These are phyloP conservation scores for Halcyon malimbica DNA, from an alignment of 2,113 vertebrate species.

Conservation along the genomic window DNA sequence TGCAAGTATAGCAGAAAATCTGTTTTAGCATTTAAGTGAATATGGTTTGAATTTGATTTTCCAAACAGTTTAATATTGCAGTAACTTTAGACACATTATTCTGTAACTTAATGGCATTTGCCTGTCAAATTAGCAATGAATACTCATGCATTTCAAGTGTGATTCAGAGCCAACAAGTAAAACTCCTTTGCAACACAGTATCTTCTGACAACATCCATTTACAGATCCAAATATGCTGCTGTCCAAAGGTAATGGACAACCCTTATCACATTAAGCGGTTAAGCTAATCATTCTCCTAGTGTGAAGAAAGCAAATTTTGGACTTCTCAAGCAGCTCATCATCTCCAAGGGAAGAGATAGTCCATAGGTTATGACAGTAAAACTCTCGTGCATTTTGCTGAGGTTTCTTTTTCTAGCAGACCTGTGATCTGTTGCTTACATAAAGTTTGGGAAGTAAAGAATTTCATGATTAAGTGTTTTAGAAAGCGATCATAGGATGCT, in stretches of 20 bases:
- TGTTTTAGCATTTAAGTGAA: neutral
- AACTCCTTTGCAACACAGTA: neutral
- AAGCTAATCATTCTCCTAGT: neutral
- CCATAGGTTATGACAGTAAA: neutral
- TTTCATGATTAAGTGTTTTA: neutral
- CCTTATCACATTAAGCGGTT: neutral
- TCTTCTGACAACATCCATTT: neutral
- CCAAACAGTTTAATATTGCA: neutral
- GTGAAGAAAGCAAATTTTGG: neutral
- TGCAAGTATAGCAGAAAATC: neutral
- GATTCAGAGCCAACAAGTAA: neutral
- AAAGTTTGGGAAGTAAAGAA: neutral
- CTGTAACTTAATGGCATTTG: neutral
- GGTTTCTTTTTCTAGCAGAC: neutral
- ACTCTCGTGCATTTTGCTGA: neutral
- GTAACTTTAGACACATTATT: conserved; percentile 3
- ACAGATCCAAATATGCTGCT: neutral
- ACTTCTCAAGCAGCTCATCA: neutral
- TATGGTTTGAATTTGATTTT: neutral
- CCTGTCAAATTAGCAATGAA: neutral
- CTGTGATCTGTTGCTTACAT: neutral
- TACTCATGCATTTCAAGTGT: neutral
- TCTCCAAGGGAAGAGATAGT: neutral
- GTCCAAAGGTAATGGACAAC: neutral
- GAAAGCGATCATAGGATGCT: neutral